Conservation (phyloP, 2,797 vertebrate species). For the Lacerta bilineata region DNA sequence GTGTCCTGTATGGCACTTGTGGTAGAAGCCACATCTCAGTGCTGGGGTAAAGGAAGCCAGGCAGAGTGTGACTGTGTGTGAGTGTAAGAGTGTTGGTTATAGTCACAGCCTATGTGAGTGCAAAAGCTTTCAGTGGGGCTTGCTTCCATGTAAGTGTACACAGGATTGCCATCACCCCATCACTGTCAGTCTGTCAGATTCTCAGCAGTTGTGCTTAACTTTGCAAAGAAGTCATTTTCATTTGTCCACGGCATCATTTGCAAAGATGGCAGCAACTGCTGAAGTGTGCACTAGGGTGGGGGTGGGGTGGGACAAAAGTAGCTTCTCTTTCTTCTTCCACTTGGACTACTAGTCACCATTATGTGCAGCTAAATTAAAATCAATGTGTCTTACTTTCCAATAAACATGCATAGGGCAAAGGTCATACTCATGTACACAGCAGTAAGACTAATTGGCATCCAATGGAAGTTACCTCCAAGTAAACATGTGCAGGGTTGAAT, state of each 20-base stretch:
- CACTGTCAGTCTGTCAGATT: not conserved
- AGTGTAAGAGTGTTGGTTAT: not conserved
- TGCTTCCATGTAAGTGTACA: not conserved
- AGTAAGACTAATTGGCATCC: not conserved
- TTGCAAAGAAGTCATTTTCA: not conserved
- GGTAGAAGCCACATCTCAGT: not conserved
- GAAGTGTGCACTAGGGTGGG: too few relatives aligned
- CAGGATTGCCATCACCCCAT: not conserved
- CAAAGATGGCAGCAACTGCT: not conserved
- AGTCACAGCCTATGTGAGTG: not conserved
- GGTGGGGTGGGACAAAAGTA: not conserved
- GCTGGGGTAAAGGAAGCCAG: not conserved
- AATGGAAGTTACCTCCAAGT: not conserved
- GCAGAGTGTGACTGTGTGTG: not conserved
- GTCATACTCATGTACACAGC: not conserved
- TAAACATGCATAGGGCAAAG: not conserved
- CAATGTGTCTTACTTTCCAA: not conserved
- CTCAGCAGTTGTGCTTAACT: not conserved
- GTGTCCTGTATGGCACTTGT: not conserved
- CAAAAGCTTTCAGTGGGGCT: not conserved
- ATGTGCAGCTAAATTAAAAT: not conserved
- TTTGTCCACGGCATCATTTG: not conserved
- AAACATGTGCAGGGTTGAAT: not conserved
- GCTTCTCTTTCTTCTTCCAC: not conserved
- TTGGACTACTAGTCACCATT: not conserved